Evolutionary conservation across 1,140 invertebrate species (phyloP).

Genomic region (Druon quercuslanigerum): DNA sequence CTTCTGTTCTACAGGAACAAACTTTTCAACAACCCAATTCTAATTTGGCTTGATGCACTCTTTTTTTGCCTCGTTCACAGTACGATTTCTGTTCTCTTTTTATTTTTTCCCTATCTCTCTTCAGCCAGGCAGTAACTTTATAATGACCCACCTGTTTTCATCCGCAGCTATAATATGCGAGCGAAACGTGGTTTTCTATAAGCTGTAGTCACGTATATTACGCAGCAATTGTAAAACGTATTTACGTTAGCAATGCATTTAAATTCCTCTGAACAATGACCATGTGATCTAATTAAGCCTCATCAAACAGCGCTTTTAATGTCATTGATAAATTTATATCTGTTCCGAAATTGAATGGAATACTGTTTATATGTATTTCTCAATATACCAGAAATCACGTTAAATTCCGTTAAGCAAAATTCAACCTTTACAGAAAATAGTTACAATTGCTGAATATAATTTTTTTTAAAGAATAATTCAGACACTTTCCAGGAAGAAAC

Average conservation of each 20-base stretch:
- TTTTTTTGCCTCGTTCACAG: conserved; percentile 20
- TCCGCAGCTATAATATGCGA: conserved; percentile 45
- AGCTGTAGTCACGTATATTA: conserved; percentile 19
- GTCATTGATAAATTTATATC: too few relatives aligned
- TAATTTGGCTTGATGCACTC: conserved; percentile 40
- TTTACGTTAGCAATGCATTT: not conserved
- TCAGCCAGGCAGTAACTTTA: conserved; percentile 46
- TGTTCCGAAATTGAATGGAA: too few relatives aligned
- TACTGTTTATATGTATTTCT: too few relatives aligned
- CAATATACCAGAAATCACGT: too few relatives aligned
- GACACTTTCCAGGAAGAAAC: not conserved
- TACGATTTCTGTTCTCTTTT: conserved; percentile 32
- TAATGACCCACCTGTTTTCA: conserved; percentile 66
- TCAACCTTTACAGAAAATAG: too few relatives aligned
- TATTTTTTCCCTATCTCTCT: conserved; percentile 40
- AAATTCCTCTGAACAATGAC: not conserved
- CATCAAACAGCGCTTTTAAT: too few relatives aligned
- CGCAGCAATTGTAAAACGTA: conserved; percentile 26
- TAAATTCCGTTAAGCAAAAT: too few relatives aligned
- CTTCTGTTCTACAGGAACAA: conserved; percentile 40
- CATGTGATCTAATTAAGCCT: conserved; percentile 5
- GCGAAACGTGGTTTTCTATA: conserved; percentile 37
- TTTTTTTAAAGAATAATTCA: too few relatives aligned
- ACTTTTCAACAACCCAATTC: conserved; percentile 50
- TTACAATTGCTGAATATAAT: too few relatives aligned